Evolutionary conservation across 2,888 invertebrate genomes (phyloP).

Genomic region (Fragum sueziense): DNA sequence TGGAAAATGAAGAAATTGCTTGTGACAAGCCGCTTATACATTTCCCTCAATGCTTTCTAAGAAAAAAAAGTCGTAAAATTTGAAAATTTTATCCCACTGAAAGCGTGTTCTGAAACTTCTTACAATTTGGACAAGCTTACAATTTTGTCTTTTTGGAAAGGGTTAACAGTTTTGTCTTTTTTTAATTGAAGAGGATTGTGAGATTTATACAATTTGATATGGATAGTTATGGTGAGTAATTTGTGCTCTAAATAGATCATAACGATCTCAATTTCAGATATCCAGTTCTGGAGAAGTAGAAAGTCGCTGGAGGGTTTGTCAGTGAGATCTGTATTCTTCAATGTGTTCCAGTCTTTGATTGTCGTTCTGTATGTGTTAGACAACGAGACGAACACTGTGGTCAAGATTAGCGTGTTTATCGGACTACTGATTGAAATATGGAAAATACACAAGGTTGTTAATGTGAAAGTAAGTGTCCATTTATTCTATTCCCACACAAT

Average conservation of each 20-base stretch:
- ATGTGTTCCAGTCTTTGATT: slow-evolving; percentile 97
- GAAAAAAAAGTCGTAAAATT: too few species aligned
- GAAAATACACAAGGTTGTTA: slow-evolving; percentile 96
- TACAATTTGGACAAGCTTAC: too few species aligned
- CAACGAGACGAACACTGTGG: slow-evolving; percentile 98
- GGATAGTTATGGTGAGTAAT: too few species aligned
- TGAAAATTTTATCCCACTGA: too few species aligned
- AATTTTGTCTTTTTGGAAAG: too few species aligned
- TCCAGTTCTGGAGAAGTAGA: slow-evolving; percentile 99
- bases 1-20: not conserved
- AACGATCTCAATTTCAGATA: slow-evolving; percentile 89
- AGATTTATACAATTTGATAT: too few species aligned
- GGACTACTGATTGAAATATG: slow-evolving; percentile 98
- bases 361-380: slow-evolving; percentile 98
- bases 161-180: too few species aligned
- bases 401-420: slow-evolving; percentile 95
- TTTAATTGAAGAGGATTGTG: too few species aligned
- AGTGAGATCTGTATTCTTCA: slow-evolving; percentile 98
- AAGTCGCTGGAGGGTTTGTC: slow-evolving; percentile 98
- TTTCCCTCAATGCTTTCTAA: not conserved
- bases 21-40: not conserved
- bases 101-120: too few species aligned
- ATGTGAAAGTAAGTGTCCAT: slow-evolving; percentile 81
- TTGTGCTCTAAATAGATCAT: too few species aligned
- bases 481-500: too few species aligned